Evolutionary conservation across 2,888 invertebrate species (phyloP), one percentile per base, ranked within the genome.

Genomic region (Homarus gammarus): DNA sequence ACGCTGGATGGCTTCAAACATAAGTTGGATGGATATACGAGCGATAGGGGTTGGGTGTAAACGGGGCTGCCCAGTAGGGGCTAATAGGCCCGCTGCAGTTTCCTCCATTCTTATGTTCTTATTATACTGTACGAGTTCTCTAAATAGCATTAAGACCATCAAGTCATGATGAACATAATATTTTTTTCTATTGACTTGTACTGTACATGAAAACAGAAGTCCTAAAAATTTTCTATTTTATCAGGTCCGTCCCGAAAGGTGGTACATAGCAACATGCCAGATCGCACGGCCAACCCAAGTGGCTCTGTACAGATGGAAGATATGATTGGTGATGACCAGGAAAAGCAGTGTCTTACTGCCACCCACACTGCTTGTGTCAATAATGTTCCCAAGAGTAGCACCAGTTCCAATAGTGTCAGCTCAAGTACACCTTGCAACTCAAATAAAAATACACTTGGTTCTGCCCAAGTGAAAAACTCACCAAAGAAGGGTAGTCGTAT

Each of bases 241-340:
- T n/a, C 87, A 91, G 90, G 92, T n/a, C 92, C 92, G 0, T 90
- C 82, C 18, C 70, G 86, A 27, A 90, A 89, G 49, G 90, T 92
- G 31, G 90, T 92, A 1, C 77, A 73, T 49, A 64, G 84, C 36
- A 88, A 86, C 73, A 81, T 92, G 70, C 92, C 92, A 31, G 92
- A 92, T 68, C 78, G 92, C 6, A 87, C 85, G 36, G 79, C 87
- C 84, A 92, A 92, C 70, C 92, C 92, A 33, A 92, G 92, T 61
- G 92, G 92, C 0, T 92, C 92, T 10, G 92, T 92, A 1, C 90
- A 92, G 81, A 56, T 92, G 61, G 92, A 92, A 18, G 92, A 92
- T 72, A 90, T 92, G 73, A 84, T 85, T 33, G 90, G 51, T 6
- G 91, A 91, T 18, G 92, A 92, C 56, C 81, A 84, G 56, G 92